Conservation (phyloP, 2,888 invertebrate species). For the Plagodis pulveraria region DNA sequence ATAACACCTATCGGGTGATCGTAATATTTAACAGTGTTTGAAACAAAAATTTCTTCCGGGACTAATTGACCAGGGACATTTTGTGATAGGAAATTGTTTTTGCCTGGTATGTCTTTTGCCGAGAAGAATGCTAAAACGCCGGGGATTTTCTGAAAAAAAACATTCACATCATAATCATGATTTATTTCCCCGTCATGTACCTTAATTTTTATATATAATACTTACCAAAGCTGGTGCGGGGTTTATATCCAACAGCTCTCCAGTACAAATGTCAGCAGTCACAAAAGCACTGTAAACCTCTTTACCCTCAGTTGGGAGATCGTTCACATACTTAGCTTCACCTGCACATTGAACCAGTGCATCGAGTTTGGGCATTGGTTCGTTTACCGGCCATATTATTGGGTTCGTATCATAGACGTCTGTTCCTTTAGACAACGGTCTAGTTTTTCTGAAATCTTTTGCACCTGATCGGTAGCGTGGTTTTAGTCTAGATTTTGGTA, state of each 20-base stretch:
- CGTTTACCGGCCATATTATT: constrained; percentile 86
- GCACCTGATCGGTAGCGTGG: constrained; percentile 80
- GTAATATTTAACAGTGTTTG: constrained; percentile 83
- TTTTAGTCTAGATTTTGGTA: constrained; percentile 72
- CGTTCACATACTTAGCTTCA: constrained; percentile 88
- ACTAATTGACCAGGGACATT: constrained; percentile 37
- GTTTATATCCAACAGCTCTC: constrained; percentile 86
- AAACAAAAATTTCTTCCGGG: constrained; percentile 79
- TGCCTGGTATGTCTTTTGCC: constrained; percentile 88
- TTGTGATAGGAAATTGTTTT: constrained; percentile 81
- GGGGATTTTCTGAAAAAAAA: constrained; percentile 80
- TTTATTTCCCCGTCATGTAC: neutral
- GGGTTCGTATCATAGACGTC: constrained; percentile 87
- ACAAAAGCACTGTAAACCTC: constrained; percentile 89
- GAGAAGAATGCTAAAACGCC: constrained; percentile 88
- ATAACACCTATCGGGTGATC: constrained; percentile 89
- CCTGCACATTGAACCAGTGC: constrained; percentile 87
- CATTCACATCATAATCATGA: neutral
- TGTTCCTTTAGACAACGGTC: constrained; percentile 85
- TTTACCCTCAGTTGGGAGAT: constrained; percentile 82
- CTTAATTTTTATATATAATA: neutral
- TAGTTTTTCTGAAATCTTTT: constrained; percentile 68
- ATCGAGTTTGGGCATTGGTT: constrained; percentile 88
- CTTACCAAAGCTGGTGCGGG: constrained; percentile 86
- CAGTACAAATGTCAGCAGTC: constrained; percentile 77